Conservation (phyloP, 2,888 invertebrate species). For the Drosophila peninsularis region DNA sequence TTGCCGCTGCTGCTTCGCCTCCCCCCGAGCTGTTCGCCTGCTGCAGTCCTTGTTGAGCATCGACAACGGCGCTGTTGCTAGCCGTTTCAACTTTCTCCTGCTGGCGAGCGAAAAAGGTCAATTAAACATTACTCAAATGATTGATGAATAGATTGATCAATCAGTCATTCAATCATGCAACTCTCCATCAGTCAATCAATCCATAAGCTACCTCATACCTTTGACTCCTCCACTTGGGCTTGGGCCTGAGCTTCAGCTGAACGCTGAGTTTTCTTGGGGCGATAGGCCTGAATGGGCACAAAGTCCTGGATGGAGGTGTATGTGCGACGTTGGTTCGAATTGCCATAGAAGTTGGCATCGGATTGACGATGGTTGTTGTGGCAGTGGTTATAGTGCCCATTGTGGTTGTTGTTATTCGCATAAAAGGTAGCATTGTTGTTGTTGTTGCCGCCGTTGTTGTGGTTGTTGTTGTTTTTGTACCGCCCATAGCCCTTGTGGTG, state of each 20-base stretch:
- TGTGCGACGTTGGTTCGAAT: slow-evolving; percentile 7
- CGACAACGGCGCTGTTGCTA: background rate
- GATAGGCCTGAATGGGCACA: slow-evolving; percentile 67
- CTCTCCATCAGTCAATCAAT: background rate
- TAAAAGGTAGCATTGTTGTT: background rate
- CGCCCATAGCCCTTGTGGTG: background rate
- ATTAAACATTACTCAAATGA: too few species aligned
- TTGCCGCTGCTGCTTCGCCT: background rate
- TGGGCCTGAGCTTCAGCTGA: background rate
- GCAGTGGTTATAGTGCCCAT: background rate
- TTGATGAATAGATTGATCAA: too few species aligned
- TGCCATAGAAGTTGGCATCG: slow-evolving; percentile 3
- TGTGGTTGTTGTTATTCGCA: background rate
- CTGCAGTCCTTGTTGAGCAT: background rate
- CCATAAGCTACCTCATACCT: background rate
- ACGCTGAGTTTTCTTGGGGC: slow-evolving; percentile 38
- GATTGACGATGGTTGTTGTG: background rate
- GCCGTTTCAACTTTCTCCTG: slow-evolving; percentile 17
- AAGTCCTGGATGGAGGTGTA: slow-evolving; percentile 55
- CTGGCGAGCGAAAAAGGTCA: too few species aligned
- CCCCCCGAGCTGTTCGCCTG: background rate
- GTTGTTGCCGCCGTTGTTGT: background rate
- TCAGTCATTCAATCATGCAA: background rate
- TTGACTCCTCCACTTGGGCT: background rate
- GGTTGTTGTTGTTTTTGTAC: slow-evolving; percentile 6